These are phyloP conservation scores for Xiphophorus hellerii DNA, from an alignment of 2,113 vertebrate species.

Conservation along the genomic window DNA sequence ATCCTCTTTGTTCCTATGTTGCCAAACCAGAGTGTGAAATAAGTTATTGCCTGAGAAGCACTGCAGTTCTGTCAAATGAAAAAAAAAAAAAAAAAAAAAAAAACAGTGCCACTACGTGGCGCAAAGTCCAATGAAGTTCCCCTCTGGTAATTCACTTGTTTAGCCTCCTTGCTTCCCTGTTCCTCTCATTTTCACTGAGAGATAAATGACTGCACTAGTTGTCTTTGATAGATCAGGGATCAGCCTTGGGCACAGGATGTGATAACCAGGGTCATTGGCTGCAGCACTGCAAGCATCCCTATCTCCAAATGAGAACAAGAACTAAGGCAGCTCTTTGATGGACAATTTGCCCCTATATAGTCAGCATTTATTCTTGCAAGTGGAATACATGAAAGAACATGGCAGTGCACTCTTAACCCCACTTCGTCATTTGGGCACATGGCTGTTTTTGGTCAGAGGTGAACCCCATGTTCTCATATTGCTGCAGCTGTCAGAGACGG, in stretches of 20 bases:
- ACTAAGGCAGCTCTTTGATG: constrained; percentile 34
- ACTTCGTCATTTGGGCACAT: constrained; percentile 58
- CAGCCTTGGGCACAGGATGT: constrained; percentile 21
- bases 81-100: no score
- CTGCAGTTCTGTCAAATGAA: constrained; percentile 12
- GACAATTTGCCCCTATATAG: constrained; percentile 26
- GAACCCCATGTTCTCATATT: constrained; percentile 57
- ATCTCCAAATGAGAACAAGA: constrained; percentile 18
- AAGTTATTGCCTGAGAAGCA: constrained; percentile 11
- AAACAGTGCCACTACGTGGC: constrained; percentile 30
- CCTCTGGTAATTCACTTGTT: constrained; percentile 24
- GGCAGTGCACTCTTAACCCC: constrained; percentile 64
- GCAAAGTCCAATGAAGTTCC: constrained; percentile 38
- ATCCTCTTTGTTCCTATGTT: not conserved
- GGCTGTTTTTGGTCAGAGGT: constrained; percentile 53
- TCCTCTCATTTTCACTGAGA: constrained; percentile 43
- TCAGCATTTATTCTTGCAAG: constrained; percentile 47
- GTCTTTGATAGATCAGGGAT: constrained; percentile 63
- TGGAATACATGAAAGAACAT: constrained; percentile 64
- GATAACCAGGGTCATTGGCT: constrained; percentile 33
- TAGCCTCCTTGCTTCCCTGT: not conserved
- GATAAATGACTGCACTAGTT: constrained; percentile 64
- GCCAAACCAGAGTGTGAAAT: not conserved
- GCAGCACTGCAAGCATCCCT: constrained; percentile 1
- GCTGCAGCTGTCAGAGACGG: constrained; percentile 66